These are phyloP conservation scores for Cladorhizidae sp. DNA, from an alignment of 37 sponge, comb jelly and placozoan genomes.

Conservation along the genomic window DNA sequence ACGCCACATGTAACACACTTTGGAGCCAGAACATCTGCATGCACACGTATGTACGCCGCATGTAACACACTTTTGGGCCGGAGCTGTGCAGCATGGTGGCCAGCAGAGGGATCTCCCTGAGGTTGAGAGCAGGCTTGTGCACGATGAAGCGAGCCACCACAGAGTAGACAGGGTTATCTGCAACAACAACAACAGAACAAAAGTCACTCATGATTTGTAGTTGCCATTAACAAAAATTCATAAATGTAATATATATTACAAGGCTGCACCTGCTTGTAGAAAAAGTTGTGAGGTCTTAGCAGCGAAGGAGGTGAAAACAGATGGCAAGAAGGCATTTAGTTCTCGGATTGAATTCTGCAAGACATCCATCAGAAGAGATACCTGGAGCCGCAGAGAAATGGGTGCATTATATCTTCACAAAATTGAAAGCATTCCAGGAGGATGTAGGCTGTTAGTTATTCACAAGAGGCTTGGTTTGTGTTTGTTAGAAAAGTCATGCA, in stretches of 20 bases:
- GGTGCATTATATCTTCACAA: neutral
- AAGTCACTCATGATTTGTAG: neutral
- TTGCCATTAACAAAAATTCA: neutral
- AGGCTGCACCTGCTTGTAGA: constrained; percentile 37
- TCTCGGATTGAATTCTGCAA: constrained; percentile 39
- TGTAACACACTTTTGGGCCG: constrained; percentile 36
- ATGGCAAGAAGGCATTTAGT: constrained; percentile 1
- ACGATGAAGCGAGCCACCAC: constrained; percentile 45
- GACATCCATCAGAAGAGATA: constrained; percentile 44
- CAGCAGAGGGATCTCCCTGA: constrained; percentile 53
- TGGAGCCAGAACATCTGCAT: no score
- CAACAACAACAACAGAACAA: neutral
- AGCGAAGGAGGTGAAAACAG: constrained; percentile 21
- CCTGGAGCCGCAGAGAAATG: constrained; percentile 12
- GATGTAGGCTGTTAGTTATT: no score
- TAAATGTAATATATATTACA: neutral
- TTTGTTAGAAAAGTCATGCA: no score
- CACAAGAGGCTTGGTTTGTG: no score
- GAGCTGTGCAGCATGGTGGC: constrained; percentile 64
- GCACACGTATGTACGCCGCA: no score
- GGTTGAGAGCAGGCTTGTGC: constrained; percentile 53
- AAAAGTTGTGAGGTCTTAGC: constrained; percentile 24
- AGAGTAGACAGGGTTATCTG: constrained; percentile 58
- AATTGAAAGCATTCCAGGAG: no score
- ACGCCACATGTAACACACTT: no score